Evolutionary conservation across 2,888 invertebrate species (phyloP).

Genomic region (Pyrocoelia pectoralis): DNA sequence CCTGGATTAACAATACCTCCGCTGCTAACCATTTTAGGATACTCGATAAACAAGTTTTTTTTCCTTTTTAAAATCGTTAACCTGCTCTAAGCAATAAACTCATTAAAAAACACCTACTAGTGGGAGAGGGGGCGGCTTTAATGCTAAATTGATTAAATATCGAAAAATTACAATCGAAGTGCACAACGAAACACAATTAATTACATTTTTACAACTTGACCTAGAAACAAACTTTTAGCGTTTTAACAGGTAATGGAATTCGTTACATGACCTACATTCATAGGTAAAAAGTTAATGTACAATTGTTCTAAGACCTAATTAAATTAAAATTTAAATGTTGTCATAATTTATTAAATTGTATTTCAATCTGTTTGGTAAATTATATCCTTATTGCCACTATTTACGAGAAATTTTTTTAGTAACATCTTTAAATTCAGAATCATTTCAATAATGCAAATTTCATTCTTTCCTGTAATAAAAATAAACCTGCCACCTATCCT

Average conservation of each 20-base stretch:
- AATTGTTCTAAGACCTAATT: background rate
- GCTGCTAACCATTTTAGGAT: conserved; percentile 17
- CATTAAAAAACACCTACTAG: conserved; percentile 15
- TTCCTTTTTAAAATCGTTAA: conserved; percentile 9
- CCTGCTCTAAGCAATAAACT: conserved; percentile 15
- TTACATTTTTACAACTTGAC: background rate
- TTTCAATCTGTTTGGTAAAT: too few species aligned
- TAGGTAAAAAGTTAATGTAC: background rate
- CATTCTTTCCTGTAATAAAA: too few species aligned
- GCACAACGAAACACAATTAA: background rate
- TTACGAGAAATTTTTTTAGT: too few species aligned
- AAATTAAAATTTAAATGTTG: too few species aligned
- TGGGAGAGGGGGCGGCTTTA: background rate
- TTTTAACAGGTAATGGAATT: background rate
- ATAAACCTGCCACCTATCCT: too few species aligned
- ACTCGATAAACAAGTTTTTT: conserved; percentile 8
- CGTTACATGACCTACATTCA: background rate
- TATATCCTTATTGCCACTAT: too few species aligned
- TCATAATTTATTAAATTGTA: too few species aligned
- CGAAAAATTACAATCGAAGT: background rate
- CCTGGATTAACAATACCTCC: background rate
- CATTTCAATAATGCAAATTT: too few species aligned
- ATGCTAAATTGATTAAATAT: background rate
- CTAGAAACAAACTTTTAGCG: background rate
- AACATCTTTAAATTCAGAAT: too few species aligned